Percentiles rank a stretch among this genome's conserved stretches.
phyloP scores from a whole-genome alignment of 2,797 vertebrate species.

The Silurus aristotelis region DNA sequence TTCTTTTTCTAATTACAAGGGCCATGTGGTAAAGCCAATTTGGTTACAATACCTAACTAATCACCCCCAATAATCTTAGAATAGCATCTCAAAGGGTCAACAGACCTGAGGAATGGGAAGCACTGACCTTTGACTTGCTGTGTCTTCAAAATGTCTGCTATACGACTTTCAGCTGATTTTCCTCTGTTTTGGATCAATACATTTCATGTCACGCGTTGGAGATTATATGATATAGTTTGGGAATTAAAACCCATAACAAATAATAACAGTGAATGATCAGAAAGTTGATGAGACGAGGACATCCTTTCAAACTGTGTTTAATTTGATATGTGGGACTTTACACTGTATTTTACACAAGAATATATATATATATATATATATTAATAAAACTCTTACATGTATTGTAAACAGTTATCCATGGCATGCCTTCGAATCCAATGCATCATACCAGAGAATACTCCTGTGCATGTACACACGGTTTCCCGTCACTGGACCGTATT shows the following conservation, averaged over 20 bases:
- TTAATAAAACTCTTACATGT: constrained; percentile 32
- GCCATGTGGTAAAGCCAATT: background rate
- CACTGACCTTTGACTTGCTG: background rate
- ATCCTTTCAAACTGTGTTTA: constrained; percentile 47
- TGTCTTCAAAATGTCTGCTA: too few relatives aligned
- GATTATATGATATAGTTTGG: too few relatives aligned
- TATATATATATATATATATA: constrained; percentile 46
- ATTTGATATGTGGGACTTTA: constrained; percentile 49
- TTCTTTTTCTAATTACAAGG: background rate
- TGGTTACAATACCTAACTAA: background rate
- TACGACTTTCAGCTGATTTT: too few relatives aligned
- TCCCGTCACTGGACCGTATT: constrained; percentile 10
- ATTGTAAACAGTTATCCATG: constrained; percentile 20
- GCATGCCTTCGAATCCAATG: constrained; percentile 1
- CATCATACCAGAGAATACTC: background rate
- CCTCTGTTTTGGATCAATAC: too few relatives aligned
- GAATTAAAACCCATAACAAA: too few relatives aligned
- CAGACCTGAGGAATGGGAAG: background rate
- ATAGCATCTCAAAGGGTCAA: background rate
- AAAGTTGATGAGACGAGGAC: background rate
- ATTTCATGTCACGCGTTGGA: too few relatives aligned
- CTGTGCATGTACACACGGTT: background rate
- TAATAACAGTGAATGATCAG: background rate
- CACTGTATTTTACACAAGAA: constrained; percentile 51
- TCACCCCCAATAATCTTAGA: background rate